phyloP scores from a whole-genome alignment of 2,888 invertebrate species.

The Microctonus aethiopoides region DNA sequence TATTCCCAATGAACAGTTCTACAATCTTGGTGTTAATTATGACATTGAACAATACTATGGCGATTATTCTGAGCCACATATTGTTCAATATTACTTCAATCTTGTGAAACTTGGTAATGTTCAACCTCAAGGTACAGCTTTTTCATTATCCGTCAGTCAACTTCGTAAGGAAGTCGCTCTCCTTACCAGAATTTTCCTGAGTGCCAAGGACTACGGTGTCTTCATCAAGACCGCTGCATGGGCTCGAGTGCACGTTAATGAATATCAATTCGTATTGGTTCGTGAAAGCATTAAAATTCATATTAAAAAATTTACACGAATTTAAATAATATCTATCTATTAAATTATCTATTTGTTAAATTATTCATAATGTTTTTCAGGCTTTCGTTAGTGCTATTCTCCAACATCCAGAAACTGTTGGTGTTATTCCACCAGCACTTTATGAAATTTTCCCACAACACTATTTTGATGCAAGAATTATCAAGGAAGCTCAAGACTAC shows the following conservation, averaged over 20 bases:
- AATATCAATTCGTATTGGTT: slow-evolving; percentile 72
- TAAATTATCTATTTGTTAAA: no score
- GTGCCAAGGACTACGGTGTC: slow-evolving; percentile 78
- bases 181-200: slow-evolving; percentile 76
- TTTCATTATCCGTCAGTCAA: slow-evolving; percentile 72
- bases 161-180: slow-evolving; percentile 75
- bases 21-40: slow-evolving; percentile 72
- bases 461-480: slow-evolving; percentile 77
- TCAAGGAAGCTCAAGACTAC: slow-evolving; percentile 73
- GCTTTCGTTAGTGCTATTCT: slow-evolving; percentile 73
- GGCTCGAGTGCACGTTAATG: slow-evolving; percentile 76
- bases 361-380: slow-evolving; percentile 61
- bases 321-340: no score
- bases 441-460: slow-evolving; percentile 80
- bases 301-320: no score
- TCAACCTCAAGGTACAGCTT: slow-evolving; percentile 73
- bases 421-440: slow-evolving; percentile 75
- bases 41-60: slow-evolving; percentile 72
- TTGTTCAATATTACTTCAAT: slow-evolving; percentile 71
- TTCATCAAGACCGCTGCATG: slow-evolving; percentile 78
- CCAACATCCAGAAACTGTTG: slow-evolving; percentile 74
- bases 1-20: slow-evolving; percentile 69
- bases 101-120: slow-evolving; percentile 70
- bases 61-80: slow-evolving; percentile 68
- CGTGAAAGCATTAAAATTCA: not conserved